These are phyloP conservation scores for Drosophila eohydei DNA, from an alignment of 2,888 invertebrate species.

Conservation along the genomic window DNA sequence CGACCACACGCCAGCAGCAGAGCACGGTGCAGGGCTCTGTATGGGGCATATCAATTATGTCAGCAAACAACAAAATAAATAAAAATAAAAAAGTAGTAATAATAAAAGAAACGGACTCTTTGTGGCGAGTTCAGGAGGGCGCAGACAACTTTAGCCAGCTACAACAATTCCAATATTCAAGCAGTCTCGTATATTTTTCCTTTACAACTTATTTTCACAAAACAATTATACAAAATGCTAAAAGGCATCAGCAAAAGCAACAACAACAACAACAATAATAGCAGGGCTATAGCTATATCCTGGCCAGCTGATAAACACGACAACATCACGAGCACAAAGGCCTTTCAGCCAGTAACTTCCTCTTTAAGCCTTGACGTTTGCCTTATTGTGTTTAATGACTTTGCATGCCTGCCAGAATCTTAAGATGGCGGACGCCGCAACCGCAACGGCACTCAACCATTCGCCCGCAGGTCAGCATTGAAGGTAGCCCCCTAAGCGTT, in stretches of 20 bases:
- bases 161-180: constrained; percentile 17
- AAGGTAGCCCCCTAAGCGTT: constrained; percentile 9
- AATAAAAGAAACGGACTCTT: constrained; percentile 17
- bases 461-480: constrained; percentile 30
- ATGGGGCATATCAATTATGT: constrained; percentile 75
- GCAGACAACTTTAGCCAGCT: constrained; percentile 13
- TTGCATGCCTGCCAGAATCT: constrained; percentile 58
- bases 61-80: constrained; percentile 47
- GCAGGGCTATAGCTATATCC: constrained; percentile 43
- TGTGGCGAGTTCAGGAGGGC: constrained; percentile 8
- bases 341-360: constrained; percentile 42
- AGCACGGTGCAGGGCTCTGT: constrained; percentile 38
- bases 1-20: constrained; percentile 40
- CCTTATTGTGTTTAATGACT: constrained; percentile 72
- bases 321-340: constrained; percentile 66
- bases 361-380: constrained; percentile 56
- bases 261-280: constrained; percentile 31
- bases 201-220: constrained; percentile 69
- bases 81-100: constrained; percentile 14
- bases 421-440: constrained; percentile 34
- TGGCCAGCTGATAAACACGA: constrained; percentile 73
- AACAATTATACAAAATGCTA: constrained; percentile 78
- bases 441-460: constrained; percentile 9
- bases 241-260: constrained; percentile 55
- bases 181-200: constrained; percentile 40